Base-by-base conservation (phyloP, 2,113 vertebrate genomes). In the Urocolius indicus region DNA sequence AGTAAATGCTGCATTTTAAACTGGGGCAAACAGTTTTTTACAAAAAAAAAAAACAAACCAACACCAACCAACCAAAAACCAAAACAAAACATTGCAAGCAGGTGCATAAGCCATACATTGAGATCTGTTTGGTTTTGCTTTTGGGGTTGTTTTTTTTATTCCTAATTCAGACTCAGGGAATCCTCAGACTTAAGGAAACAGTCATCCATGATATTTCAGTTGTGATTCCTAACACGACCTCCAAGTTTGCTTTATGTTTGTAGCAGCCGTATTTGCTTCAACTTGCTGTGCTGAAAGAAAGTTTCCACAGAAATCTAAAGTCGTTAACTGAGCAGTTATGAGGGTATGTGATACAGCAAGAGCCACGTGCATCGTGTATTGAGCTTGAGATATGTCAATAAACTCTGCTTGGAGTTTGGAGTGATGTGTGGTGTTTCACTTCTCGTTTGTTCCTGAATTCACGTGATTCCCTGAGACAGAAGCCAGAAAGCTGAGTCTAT, bases 131-230 rank as follows among this genome's bases (percentile, higher is more conserved):
- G 16, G 38, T 48, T 19, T 63, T 38, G 5, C 5, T 45, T 49
- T 34, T 32, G 3, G 2, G 2, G 0, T 23, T 32, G n/a, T n/a
- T n/a, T 61, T 36, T 69, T 62, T 78, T 8, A 63, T 41, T 82
- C 30, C 49, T 86, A 58, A 41, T 83, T 83, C 43, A 89, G 57
- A 81, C 90, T 95, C 93, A 92, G 90, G 88, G 92, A 92, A 69
- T 90, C 75, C n/a, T 95, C 61, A 68, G 65, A 41, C 80, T 48
- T 78, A 88, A 78, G 32, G 26, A 78, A 19, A 55, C 49, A 75
- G 24, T n/a, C 5, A 3, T 75, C 90, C 11, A 10, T 74, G 23
- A 7, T 85, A 36, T 19, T 80, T 74, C 10, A 4, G 26, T 36
- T 81, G 45, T 13, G 24, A 57, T 89, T 92, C 61, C 69, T 84